These are phyloP conservation scores for Neolamprologus cancellatus DNA, from an alignment of 2,113 vertebrate genomes.

Conservation along the genomic window DNA sequence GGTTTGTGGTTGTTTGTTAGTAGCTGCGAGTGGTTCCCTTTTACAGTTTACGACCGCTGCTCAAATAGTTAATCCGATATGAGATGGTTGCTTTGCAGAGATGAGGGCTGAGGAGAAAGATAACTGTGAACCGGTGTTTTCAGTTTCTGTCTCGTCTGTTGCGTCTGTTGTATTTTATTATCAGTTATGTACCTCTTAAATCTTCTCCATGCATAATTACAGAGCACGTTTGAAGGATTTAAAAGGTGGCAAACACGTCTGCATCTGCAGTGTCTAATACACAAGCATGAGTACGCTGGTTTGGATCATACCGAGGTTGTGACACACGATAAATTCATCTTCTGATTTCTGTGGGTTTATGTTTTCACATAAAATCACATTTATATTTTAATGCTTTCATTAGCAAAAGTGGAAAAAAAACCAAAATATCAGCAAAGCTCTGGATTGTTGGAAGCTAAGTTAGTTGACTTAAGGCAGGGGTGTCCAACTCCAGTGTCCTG, in stretches of 20 bases:
- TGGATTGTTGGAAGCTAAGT: background rate
- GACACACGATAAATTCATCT: background rate
- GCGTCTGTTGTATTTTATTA: background rate
- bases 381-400: background rate
- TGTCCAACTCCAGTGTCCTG: background rate
- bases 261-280: background rate
- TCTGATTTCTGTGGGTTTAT: background rate
- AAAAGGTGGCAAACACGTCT: background rate
- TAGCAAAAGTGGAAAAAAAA: background rate
- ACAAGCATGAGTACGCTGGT: rapidly evolving
- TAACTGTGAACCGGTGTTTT: background rate
- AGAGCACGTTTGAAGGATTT: background rate
- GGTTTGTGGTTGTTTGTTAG: background rate
- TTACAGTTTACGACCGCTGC: background rate
- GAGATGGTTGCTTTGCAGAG: background rate
- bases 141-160: background rate
- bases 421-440: background rate
- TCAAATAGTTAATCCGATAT: conserved; percentile 11
- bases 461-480: background rate
- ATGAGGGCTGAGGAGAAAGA: background rate
- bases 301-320: background rate
- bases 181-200: background rate
- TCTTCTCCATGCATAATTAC: background rate
- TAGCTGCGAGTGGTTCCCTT: background rate
- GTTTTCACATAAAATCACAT: background rate